A percentile compares a stretch with the other conserved stretches of the same genome.
phyloP scores from a whole-genome alignment of 2,888 invertebrate genomes.

The Pammene aurita region DNA sequence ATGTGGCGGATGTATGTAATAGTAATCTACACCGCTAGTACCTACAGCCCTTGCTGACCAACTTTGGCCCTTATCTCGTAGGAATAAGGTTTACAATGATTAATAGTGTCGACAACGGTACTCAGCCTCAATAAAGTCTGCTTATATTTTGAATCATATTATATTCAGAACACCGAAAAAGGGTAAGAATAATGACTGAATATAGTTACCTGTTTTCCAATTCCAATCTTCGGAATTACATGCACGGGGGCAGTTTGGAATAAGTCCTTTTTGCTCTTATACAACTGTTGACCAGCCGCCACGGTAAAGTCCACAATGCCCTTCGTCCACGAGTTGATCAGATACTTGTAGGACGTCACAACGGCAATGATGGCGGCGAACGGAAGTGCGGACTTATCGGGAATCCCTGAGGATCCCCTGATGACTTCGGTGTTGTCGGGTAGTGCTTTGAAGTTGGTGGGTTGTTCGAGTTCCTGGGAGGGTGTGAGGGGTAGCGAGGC shows the following conservation, averaged over 20 bases:
- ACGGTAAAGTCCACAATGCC: slow-evolving; percentile 84
- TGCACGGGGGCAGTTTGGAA: slow-evolving; percentile 81
- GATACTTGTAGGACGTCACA: slow-evolving; percentile 84
- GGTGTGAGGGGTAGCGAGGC: slow-evolving; percentile 55
- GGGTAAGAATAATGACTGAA: too few relatives aligned
- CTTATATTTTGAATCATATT: too few relatives aligned
- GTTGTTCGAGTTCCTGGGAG: slow-evolving; percentile 80
- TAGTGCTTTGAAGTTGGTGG: slow-evolving; percentile 82
- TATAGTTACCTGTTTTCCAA: slow-evolving; percentile 78
- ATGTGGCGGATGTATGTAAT: too few relatives aligned
- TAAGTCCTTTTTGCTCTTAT: slow-evolving; percentile 68
- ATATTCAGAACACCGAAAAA: too few relatives aligned
- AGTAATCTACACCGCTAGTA: too few relatives aligned
- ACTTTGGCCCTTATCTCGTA: too few relatives aligned
- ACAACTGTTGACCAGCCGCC: slow-evolving; percentile 71
- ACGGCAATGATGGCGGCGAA: slow-evolving; percentile 84
- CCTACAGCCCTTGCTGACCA: too few relatives aligned
- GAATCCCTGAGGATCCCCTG: slow-evolving; percentile 75
- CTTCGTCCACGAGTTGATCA: slow-evolving; percentile 83
- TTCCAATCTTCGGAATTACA: slow-evolving; percentile 83
- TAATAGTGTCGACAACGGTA: too few relatives aligned
- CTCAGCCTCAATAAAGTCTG: too few relatives aligned
- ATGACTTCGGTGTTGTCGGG: slow-evolving; percentile 85
- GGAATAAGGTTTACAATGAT: too few relatives aligned
- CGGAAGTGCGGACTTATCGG: slow-evolving; percentile 72